Evolutionary conservation across 1,140 invertebrate species (phyloP), one percentile per base, ranked within the genome.

Genomic region (Drosophila rufa): DNA sequence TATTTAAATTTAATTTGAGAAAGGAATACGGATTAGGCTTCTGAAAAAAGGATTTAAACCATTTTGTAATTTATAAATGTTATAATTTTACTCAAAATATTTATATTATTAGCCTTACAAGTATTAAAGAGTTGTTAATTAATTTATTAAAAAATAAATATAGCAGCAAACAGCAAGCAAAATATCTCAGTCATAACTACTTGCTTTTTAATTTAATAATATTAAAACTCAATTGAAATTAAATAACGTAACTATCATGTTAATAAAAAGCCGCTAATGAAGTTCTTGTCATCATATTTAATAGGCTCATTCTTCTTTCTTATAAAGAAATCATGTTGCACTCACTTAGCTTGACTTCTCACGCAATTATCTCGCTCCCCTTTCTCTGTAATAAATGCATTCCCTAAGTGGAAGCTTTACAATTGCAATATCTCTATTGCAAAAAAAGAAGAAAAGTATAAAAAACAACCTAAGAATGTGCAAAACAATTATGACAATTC

Each of bases 401-500:
- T 80, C 65, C 56, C 69, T 57, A 67, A 69, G 43, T 46, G 36
- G 42, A 36, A 15, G 36, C 57, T 68, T 56, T 42, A 71, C 58
- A 80, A 73, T 60, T 60, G 58, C 65, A 79, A 79, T 89, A 57
- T 80, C 80, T 80, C 73, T 74, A 89, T 89, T 80, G 75, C 68
- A 47, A 43, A 65, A 25, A 42, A 55, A 66, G 76, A 65, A 66
- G 55, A 36, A 8, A 14, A 47, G 22, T 6, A 17, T 0, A 40
- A 50, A 30, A 48, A 42, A 40, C 43, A 40, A 19, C 22, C 43
- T 27, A 51, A 56, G 65, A 85, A 76, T 71, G 67, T 80, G 58
- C 59, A 82, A 60, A 68, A 65, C 84, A 80, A 87, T 89, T 87
- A 87, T 87, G 73, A 80, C 84, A 84, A 87, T 87, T 89, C 80